These are phyloP conservation scores for Mus minutoides DNA, from an alignment of 2,797 vertebrate species.

Conservation along the genomic window DNA sequence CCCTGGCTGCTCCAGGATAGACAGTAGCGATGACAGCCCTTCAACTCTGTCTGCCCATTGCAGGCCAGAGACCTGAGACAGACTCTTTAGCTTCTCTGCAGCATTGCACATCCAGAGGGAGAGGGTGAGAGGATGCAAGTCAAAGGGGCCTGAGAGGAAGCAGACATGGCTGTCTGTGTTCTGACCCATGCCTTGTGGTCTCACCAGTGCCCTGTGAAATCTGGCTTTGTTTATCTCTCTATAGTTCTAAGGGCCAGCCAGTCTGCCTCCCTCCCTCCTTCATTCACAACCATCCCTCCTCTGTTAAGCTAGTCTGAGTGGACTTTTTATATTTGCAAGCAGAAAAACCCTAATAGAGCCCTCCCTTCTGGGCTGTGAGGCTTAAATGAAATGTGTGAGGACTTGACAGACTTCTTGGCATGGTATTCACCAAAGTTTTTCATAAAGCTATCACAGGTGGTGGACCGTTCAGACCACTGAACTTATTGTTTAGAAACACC, in stretches of 20 bases:
- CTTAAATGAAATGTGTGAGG: neutral
- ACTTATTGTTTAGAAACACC: neutral
- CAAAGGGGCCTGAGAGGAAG: neutral
- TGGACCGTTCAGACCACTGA: rapidly evolving
- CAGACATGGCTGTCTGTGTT: rapidly evolving
- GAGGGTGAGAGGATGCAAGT: neutral
- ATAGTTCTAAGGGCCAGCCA: neutral
- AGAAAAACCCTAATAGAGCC: neutral
- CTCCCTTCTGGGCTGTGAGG: neutral
- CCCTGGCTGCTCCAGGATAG: neutral
- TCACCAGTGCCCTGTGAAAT: neutral
- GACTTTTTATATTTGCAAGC: neutral
- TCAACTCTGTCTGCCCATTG: neutral
- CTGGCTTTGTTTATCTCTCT: neutral
- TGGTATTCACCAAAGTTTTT: neutral
- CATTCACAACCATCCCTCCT: neutral
- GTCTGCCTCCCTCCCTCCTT: too few relatives aligned
- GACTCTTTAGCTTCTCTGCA: neutral
- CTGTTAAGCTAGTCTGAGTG: neutral
- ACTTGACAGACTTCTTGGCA: neutral
- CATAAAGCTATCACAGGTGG: neutral
- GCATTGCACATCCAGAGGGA: neutral
- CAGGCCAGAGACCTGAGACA: neutral
- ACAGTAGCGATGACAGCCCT: neutral
- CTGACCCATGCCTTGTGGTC: neutral